Evolutionary conservation across 2,797 vertebrate genomes (phyloP).

Genomic region (Triplophysa yarkandensis): DNA sequence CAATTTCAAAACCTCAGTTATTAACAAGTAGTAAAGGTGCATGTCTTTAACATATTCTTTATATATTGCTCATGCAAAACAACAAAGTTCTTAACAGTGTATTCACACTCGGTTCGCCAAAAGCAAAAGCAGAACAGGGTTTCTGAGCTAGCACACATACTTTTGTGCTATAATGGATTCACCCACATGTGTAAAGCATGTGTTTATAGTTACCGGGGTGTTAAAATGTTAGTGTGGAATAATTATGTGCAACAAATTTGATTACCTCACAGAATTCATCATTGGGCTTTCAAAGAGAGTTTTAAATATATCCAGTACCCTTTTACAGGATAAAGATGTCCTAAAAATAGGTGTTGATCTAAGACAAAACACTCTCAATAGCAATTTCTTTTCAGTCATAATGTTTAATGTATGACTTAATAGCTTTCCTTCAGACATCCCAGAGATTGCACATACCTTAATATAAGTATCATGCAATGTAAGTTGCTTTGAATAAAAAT

Average conservation of each 20-base stretch:
- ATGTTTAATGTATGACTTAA: neutral
- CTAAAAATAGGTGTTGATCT: neutral
- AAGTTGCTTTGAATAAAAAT: too few species aligned
- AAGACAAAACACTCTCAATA: neutral
- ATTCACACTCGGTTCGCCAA: neutral
- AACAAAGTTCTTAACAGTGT: neutral
- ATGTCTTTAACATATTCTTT: too few species aligned
- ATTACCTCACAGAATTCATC: neutral
- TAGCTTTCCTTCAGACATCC: neutral
- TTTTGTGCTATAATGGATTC: constrained; percentile 15
- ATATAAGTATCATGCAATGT: too few species aligned
- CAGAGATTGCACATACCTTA: neutral
- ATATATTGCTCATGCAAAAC: neutral
- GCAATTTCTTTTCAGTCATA: neutral
- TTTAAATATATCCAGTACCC: neutral
- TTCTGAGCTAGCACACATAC: neutral
- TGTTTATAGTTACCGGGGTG: constrained; percentile 26
- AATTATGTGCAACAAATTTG: constrained; percentile 1
- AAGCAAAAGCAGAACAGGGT: neutral
- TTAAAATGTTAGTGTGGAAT: neutral
- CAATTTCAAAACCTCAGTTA: too few species aligned
- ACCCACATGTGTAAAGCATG: constrained; percentile 24
- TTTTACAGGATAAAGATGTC: neutral
- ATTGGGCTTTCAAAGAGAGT: neutral
- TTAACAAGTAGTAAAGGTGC: too few species aligned